These are phyloP conservation scores for Protomyctophum bolini DNA, from an alignment of 2,113 vertebrate species.

Conservation along the genomic window DNA sequence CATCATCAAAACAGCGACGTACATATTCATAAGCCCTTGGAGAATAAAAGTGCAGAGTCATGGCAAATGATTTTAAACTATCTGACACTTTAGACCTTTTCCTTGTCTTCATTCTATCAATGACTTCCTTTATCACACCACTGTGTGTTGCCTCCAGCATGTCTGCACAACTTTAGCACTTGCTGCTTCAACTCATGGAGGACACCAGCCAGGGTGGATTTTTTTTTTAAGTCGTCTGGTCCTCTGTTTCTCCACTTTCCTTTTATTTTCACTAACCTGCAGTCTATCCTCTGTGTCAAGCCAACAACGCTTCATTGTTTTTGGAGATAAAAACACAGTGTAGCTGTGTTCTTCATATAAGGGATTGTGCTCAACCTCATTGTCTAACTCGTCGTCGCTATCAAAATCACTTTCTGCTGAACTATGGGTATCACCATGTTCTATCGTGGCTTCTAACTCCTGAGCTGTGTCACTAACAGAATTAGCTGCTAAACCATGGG, in stretches of 20 bases:
- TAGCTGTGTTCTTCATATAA: not conserved
- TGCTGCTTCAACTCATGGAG: not conserved
- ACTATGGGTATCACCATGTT: too few species aligned
- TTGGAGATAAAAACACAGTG: not conserved
- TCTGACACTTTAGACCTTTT: constrained; percentile 1
- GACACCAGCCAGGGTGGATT: not conserved
- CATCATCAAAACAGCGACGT: not conserved
- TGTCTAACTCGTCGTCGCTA: too few species aligned
- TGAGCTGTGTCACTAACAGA: too few species aligned
- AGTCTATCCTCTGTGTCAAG: not conserved
- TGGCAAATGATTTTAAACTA: constrained; percentile 2
- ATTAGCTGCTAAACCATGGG: too few species aligned
- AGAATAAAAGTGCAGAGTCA: constrained; percentile 23
- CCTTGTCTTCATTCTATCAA: not conserved
- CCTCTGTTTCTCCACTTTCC: not conserved
- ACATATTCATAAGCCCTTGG: constrained; percentile 15
- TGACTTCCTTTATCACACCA: not conserved
- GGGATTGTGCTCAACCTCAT: too few species aligned
- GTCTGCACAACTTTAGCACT: not conserved
- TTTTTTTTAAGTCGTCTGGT: not conserved
- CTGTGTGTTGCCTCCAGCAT: not conserved
- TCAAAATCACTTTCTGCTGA: too few species aligned
- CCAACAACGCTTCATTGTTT: not conserved
- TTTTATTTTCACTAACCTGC: not conserved
- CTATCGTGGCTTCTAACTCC: too few species aligned